Percentiles rank a stretch among this genome's conserved stretches.
phyloP scores from a whole-genome alignment of 2,113 vertebrate species.

The Synchiropus splendidus region DNA sequence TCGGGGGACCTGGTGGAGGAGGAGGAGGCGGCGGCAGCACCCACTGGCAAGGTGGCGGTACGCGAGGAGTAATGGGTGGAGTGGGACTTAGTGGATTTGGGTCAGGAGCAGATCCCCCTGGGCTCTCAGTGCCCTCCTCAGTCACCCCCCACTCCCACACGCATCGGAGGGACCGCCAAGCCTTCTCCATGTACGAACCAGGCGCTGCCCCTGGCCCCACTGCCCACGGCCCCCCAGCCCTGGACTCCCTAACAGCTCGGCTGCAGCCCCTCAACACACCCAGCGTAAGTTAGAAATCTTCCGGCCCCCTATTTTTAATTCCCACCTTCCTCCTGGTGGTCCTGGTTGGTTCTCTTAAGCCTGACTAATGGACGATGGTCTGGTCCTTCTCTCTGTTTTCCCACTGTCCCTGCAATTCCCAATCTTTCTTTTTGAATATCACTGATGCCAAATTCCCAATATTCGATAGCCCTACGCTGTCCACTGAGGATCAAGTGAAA shows the following conservation, averaged over 20 bases:
- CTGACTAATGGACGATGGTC: slow-evolving; percentile 14
- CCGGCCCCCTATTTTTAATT: slow-evolving; percentile 10
- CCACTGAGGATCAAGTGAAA: too few relatives aligned
- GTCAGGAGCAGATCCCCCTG: slow-evolving; percentile 36
- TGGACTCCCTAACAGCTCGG: slow-evolving; percentile 79
- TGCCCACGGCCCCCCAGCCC: slow-evolving; percentile 73
- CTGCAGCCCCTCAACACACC: slow-evolving; percentile 82
- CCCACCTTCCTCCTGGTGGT: slow-evolving; percentile 17
- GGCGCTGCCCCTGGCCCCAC: slow-evolving; percentile 76
- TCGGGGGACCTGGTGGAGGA: slow-evolving; percentile 49
- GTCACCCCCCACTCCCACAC: slow-evolving; percentile 37
- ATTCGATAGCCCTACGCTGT: too few relatives aligned
- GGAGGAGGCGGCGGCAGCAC: slow-evolving; percentile 38
- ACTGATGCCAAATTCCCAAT: too few relatives aligned
- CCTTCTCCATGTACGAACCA: slow-evolving; percentile 94
- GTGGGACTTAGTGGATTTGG: slow-evolving; percentile 36
- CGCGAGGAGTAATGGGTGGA: slow-evolving; percentile 37
- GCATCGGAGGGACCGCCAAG: slow-evolving; percentile 83
- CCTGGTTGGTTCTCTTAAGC: slow-evolving; percentile 30
- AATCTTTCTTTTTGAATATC: slow-evolving; percentile 31
- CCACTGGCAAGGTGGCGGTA: slow-evolving; percentile 50
- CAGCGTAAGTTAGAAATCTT: slow-evolving; percentile 74
- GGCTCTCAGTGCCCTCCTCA: slow-evolving; percentile 37
- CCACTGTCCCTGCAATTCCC: slow-evolving; percentile 23
- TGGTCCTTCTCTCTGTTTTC: slow-evolving; percentile 20